A percentile compares a stretch with the other conserved stretches of the same genome.
These are phyloP conservation scores for Tetrao urogallus DNA, from an alignment of 2,113 vertebrate species.

Conservation along the genomic window DNA sequence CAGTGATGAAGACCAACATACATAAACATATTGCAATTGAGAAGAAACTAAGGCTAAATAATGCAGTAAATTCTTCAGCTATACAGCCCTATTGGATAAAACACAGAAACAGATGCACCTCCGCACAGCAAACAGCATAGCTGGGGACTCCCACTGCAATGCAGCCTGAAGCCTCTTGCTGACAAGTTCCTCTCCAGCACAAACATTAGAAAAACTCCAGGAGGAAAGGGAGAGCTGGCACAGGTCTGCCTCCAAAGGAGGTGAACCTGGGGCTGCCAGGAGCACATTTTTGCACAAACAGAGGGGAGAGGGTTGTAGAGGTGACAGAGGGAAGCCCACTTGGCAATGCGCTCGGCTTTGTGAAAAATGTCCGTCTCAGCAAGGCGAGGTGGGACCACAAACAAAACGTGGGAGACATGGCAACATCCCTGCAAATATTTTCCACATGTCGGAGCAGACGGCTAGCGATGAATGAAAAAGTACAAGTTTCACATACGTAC, in stretches of 20 bases:
- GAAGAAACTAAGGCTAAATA: not conserved
- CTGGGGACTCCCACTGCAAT: not conserved
- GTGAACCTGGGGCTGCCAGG: not conserved
- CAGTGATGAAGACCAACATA: not conserved
- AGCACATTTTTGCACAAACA: accelerated
- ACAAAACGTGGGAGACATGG: not conserved
- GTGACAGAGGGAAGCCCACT: not conserved
- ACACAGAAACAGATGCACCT: not conserved
- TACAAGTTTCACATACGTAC: not conserved
- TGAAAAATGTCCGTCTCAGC: not conserved
- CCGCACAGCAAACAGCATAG: not conserved
- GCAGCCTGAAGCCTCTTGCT: not conserved
- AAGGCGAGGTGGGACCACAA: accelerated
- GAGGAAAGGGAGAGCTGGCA: not conserved
- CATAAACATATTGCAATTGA: not conserved
- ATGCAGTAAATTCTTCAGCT: not conserved
- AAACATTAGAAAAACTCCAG: not conserved
- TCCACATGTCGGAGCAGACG: not conserved
- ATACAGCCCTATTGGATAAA: not conserved
- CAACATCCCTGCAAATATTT: not conserved
- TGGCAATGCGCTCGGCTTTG: accelerated
- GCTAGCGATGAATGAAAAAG: not conserved
- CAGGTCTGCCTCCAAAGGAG: not conserved
- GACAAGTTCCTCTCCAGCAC: not conserved
- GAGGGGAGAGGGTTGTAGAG: not conserved